Conservation (phyloP, 2,888 invertebrate species). For the Caradrina kadenii region DNA sequence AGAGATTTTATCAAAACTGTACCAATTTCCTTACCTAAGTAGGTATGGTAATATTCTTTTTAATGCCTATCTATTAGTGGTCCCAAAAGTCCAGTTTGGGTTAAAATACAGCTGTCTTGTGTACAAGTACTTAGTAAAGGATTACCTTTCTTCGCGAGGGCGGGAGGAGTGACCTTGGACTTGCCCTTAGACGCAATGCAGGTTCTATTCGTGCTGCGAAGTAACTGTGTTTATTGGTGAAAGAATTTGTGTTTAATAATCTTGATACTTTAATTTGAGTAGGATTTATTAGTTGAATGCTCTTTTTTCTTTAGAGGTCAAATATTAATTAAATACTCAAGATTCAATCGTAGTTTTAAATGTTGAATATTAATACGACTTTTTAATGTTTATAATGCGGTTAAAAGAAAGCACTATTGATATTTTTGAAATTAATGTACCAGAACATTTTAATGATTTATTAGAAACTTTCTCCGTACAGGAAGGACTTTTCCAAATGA, state of each 20-base stretch:
- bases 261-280: neutral
- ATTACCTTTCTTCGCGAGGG: constrained; percentile 52
- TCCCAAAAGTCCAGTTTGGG: constrained; percentile 37
- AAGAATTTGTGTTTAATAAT: constrained; percentile 4
- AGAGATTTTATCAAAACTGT: neutral
- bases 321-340: no score
- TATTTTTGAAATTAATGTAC: no score
- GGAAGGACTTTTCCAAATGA: no score
- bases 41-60: neutral
- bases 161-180: constrained; percentile 70
- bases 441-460: no score
- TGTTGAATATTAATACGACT: no score
- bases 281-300: no score
- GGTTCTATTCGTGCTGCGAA: constrained; percentile 62
- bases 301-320: no score
- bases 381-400: no score
- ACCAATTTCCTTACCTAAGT: neutral
- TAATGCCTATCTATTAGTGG: constrained; percentile 3
- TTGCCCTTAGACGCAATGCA: constrained; percentile 76
- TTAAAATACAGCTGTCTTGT: constrained; percentile 45
- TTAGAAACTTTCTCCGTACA: no score
- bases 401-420: no score
- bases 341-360: no score
- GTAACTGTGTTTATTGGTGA: constrained; percentile 6
- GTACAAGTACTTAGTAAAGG: constrained; percentile 46